Evolutionary conservation across 1,140 invertebrate genomes (phyloP).

Genomic region (Pinna nobilis): DNA sequence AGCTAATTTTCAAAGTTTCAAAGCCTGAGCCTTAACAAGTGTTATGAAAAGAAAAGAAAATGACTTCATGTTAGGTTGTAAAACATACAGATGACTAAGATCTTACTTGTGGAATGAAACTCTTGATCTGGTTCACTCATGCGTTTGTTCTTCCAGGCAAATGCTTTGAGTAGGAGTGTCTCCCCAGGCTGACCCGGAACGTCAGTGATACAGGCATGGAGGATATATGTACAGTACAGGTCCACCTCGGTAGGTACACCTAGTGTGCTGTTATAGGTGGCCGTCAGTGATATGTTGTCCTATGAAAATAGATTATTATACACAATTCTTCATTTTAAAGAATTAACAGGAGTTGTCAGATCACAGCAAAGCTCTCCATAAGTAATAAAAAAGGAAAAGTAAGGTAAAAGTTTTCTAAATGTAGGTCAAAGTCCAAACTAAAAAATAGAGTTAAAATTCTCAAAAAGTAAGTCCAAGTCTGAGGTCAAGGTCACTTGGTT

Average conservation of each 20-base stretch:
- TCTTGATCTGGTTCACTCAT: slow-evolving; percentile 37
- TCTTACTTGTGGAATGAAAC: slow-evolving; percentile 47
- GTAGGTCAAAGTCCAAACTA: neutral
- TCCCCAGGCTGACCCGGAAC: slow-evolving; percentile 40
- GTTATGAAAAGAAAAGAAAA: neutral
- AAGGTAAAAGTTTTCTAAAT: too few relatives aligned
- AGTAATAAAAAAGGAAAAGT: neutral
- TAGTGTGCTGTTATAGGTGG: slow-evolving; percentile 35
- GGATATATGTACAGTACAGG: slow-evolving; percentile 29
- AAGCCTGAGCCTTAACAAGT: neutral
- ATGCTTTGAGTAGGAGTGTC: slow-evolving; percentile 33
- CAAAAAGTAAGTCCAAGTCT: neutral
- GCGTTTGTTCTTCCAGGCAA: slow-evolving; percentile 36
- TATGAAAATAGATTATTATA: slow-evolving; percentile 9
- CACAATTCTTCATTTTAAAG: too few relatives aligned
- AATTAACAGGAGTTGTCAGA: neutral
- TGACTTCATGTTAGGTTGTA: neutral
- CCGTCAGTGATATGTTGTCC: slow-evolving; percentile 38
- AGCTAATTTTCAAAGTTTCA: too few relatives aligned
- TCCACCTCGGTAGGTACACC: slow-evolving; percentile 16
- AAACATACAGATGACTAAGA: neutral
- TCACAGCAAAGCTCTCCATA: neutral
- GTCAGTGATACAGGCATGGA: slow-evolving; percentile 13
- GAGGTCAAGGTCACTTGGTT: too few relatives aligned
- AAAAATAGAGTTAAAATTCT: neutral